These are phyloP conservation scores for Prionailurus bengalensis DNA, from an alignment of 2,113 vertebrate genomes.

Conservation along the genomic window DNA sequence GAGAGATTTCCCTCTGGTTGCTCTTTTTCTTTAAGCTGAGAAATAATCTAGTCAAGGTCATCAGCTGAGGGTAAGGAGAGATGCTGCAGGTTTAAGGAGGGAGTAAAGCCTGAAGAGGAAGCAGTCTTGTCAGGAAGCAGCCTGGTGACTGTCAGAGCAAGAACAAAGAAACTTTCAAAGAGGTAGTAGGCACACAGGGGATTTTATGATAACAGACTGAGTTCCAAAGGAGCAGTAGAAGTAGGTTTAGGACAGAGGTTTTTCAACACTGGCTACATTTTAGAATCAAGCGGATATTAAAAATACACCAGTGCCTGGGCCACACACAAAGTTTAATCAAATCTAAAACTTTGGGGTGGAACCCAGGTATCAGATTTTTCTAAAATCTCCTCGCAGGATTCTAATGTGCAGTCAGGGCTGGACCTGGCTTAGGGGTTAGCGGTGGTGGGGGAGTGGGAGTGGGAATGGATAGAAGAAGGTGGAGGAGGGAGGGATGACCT, in stretches of 20 bases:
- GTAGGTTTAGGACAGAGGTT: not conserved
- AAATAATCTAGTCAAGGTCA: not conserved
- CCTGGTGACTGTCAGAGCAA: not conserved
- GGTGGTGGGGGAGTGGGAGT: accelerated
- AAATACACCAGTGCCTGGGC: not conserved
- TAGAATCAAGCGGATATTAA: not conserved
- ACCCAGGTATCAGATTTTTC: not conserved
- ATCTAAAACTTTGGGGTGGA: not conserved
- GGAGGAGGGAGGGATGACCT: not conserved
- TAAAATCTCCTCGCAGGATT: not conserved
- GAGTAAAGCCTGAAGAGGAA: not conserved
- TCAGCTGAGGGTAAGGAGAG: not conserved
- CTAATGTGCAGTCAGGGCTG: not conserved
- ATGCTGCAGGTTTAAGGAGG: not conserved
- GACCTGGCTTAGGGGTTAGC: not conserved
- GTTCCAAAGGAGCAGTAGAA: not conserved
- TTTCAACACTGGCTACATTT: not conserved
- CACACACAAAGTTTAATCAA: not conserved
- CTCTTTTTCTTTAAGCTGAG: not conserved
- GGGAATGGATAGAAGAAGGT: not conserved
- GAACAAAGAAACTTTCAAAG: not conserved
- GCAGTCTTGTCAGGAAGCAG: not conserved
- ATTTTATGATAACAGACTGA: not conserved
- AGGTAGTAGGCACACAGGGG: not conserved
- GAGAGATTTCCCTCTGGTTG: not conserved